Conservation (phyloP, 1,140 invertebrate genomes). For the Anastrepha ludens region DNA sequence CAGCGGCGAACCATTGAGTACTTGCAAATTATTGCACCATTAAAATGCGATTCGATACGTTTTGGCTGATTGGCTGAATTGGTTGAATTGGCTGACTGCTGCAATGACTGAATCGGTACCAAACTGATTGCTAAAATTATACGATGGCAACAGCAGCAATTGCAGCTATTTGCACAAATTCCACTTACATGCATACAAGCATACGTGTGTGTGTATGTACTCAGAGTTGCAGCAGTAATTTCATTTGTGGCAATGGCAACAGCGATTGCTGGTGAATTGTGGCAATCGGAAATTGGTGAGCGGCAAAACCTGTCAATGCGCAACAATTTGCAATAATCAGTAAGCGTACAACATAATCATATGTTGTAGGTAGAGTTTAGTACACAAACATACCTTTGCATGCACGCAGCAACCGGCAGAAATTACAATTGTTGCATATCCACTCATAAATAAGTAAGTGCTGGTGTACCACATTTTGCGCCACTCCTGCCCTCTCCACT, state of each 20-base stretch:
- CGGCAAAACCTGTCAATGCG: background rate
- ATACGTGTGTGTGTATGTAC: background rate
- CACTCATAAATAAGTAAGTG: too few species aligned
- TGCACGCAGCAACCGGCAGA: background rate
- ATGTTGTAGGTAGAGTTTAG: background rate
- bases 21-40: conserved; percentile 50
- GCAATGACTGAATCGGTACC: background rate
- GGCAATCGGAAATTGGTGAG: conserved; percentile 9
- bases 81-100: background rate
- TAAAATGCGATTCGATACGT: conserved; percentile 42
- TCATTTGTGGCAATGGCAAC: background rate
- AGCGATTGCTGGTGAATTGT: conserved; percentile 6
- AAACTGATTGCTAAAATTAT: conserved; percentile 35
- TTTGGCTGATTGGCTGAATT: conserved; percentile 46
- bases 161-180: conserved; percentile 44
- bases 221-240: background rate
- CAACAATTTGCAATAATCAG: conserved; percentile 21
- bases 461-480: too few species aligned
- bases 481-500: too few species aligned
- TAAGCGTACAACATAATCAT: background rate
- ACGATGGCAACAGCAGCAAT: conserved; percentile 10
- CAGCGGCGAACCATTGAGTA: conserved; percentile 8
- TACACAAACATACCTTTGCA: background rate
- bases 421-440: too few species aligned
- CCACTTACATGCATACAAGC: background rate